phyloP scores from a whole-genome alignment of 1,140 invertebrate species.

The Lucilia cuprina region DNA sequence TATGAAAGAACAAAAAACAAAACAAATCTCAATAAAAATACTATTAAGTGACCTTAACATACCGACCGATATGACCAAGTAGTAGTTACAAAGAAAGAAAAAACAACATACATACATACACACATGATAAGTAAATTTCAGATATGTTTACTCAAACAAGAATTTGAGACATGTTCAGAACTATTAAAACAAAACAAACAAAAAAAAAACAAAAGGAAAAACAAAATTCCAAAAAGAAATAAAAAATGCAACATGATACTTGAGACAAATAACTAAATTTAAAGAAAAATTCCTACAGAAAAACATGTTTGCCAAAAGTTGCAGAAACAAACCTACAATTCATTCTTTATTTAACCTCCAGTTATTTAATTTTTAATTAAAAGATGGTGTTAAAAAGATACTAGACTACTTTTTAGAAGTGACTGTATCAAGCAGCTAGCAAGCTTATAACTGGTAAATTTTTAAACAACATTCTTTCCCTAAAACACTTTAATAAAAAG shows the following conservation, averaged over 20 bases:
- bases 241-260: slow-evolving; percentile 5
- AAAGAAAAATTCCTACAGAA: neutral
- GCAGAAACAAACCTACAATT: too few species aligned
- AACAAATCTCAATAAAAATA: too few species aligned
- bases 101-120: too few species aligned
- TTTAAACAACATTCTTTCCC: neutral
- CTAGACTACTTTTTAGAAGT: neutral
- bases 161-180: neutral
- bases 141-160: neutral
- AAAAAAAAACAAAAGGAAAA: neutral
- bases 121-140: neutral
- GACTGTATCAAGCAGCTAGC: neutral
- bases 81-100: neutral
- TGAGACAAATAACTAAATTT: slow-evolving; percentile 9
- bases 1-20: too few species aligned
- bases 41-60: slow-evolving; percentile 23
- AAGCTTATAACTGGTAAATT: neutral
- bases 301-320: neutral
- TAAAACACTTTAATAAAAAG: too few species aligned
- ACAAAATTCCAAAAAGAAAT: neutral
- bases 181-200: neutral
- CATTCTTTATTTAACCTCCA: neutral
- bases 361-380: neutral
- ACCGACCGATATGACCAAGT: neutral
- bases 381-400: neutral